A percentile compares a stretch with the other conserved stretches of the same genome.
Evolutionary conservation across 2,113 vertebrate genomes (phyloP).

Genomic region (Sula dactylatra): DNA sequence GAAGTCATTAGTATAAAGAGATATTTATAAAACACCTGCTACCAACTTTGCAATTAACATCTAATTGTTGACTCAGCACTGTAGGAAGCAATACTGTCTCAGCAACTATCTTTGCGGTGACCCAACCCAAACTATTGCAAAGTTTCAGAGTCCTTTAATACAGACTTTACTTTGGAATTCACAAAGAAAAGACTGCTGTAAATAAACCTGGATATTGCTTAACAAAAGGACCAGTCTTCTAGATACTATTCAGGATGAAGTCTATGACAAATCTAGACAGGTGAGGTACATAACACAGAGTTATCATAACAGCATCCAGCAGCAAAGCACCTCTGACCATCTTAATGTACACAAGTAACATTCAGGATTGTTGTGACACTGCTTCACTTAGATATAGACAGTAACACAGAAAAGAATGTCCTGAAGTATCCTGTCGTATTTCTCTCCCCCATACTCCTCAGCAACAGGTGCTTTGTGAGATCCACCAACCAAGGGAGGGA

Average conservation of each 20-base stretch:
- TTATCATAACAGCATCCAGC: background rate
- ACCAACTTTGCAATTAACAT: background rate
- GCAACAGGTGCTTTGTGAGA: background rate
- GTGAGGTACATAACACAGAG: background rate
- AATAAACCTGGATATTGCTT: background rate
- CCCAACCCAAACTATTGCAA: background rate
- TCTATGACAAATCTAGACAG: background rate
- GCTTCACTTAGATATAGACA: background rate
- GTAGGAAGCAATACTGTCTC: background rate
- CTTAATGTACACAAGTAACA: background rate
- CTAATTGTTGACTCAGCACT: background rate
- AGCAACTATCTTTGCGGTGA: background rate
- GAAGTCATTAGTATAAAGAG: constrained; percentile 7
- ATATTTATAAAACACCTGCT: background rate
- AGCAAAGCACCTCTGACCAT: background rate
- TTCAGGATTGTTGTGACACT: background rate
- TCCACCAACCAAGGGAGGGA: background rate
- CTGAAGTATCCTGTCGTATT: background rate
- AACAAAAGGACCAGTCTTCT: background rate
- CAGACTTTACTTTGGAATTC: background rate
- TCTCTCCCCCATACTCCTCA: too few relatives aligned
- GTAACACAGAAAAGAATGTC: background rate
- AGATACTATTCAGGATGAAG: background rate
- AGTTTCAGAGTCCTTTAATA: background rate
- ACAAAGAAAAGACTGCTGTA: background rate